These are phyloP conservation scores for Antheraea yamamai DNA, from an alignment of 2,888 invertebrate genomes.

Conservation along the genomic window DNA sequence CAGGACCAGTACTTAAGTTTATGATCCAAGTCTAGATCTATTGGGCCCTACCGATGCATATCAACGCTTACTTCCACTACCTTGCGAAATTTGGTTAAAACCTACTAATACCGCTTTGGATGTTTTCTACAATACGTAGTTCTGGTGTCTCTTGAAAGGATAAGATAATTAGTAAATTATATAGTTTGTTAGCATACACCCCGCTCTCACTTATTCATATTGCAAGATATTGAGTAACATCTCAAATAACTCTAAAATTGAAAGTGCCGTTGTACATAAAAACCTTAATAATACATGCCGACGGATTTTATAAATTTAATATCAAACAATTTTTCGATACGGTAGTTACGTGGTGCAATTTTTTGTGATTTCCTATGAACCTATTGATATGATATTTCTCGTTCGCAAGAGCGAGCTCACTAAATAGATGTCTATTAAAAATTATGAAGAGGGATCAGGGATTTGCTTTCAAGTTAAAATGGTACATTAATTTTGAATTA, in stretches of 20 bases:
- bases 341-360: constrained; percentile 6
- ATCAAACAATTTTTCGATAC: background rate
- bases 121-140: no score
- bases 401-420: constrained; percentile 23
- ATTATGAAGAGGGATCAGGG: constrained; percentile 7
- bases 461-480: constrained; percentile 6
- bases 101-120: no score
- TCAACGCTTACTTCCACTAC: no score
- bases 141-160: no score
- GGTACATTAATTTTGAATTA: constrained; percentile 15
- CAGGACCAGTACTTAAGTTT: no score
- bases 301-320: background rate
- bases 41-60: no score
- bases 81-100: no score
- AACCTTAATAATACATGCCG: background rate
- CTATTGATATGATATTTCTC: constrained; percentile 21
- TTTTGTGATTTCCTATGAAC: background rate
- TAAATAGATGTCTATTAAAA: constrained; percentile 16
- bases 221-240: background rate
- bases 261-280: background rate
- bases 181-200: no score
- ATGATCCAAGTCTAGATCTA: no score
- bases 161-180: no score
- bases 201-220: background rate
- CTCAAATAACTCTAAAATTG: background rate